These are phyloP conservation scores for Rhopalosiphum nymphaeae DNA, from an alignment of 2,888 invertebrate genomes.

Conservation along the genomic window DNA sequence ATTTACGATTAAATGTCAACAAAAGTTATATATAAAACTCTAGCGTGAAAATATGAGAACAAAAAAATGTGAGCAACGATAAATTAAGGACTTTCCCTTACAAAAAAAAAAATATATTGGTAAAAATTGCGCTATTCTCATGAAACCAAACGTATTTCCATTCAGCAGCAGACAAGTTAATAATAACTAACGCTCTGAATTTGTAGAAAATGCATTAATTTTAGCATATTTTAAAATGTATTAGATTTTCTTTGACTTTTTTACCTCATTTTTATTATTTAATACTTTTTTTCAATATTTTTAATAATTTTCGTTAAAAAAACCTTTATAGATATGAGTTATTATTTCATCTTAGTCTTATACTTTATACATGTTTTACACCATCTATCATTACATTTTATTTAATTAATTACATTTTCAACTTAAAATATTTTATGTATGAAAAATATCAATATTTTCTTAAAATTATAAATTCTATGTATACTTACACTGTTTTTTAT, in stretches of 20 bases:
- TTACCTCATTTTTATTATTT: not conserved
- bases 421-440: not conserved
- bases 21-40: constrained; percentile 43
- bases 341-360: not conserved
- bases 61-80: constrained; percentile 24
- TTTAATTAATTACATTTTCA: not conserved
- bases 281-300: not conserved
- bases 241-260: not conserved
- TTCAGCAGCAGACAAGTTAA: not conserved
- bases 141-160: not conserved
- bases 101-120: not conserved
- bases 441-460: not conserved
- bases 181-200: not conserved
- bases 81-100: not conserved
- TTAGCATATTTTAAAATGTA: not conserved
- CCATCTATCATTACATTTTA: not conserved
- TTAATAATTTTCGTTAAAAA: not conserved
- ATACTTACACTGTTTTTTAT: not conserved
- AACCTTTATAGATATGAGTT: not conserved
- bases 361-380: not conserved
- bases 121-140: not conserved
- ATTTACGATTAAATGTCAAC: constrained; percentile 43
- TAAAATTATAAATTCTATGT: not conserved
- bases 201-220: not conserved
- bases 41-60: not conserved